Evolutionary conservation across 2,113 vertebrate genomes (phyloP), one percentile per base, ranked within the genome.

Genomic region (Cepphus grylle): DNA sequence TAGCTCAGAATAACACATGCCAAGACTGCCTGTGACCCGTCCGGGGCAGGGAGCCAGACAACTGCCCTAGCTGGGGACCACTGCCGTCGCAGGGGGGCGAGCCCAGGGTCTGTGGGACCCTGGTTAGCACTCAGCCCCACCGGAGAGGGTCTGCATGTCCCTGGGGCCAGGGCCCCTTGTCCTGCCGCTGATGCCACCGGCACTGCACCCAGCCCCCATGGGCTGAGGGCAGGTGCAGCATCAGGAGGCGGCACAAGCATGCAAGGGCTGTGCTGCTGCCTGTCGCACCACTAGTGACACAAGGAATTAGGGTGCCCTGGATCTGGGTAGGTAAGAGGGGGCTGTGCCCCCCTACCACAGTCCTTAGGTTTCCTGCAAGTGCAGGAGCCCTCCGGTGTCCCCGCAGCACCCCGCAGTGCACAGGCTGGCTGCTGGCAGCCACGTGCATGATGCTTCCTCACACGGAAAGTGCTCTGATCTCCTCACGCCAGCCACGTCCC

Each of bases 31-130:
- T 1, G 2, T 3, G 21, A 32, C 49, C 3, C 11, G 17, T 30
- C 34, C 0, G 1, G 50, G 1, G 27, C 5, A 3, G 23, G 58
- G 32, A 73, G 20, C 16, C 3, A 0, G 36, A 25, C 34, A 45
- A 3, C 32, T 1, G 5, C 42, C 65, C 25, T 3, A 18, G 11
- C 18, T 47, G 23, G 55, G 23, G 30, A 52, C 14, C 1, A 4
- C 29, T 18, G 65, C 65, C 26, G 32, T 36, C 3, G 2, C 23
- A 4, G 6, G 23, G 45, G 67, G 27, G 7, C 0, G 1, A 91
- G 18, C 47, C 3, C 4, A 43, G 69, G 82, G 42, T 84, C 78
- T 32, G 26, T 17, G 58, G 25, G 63, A 73, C 58, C 59, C 69
- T 27, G 3, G 8, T 45, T 30, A 61, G 29, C 50, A 29, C 8